These are phyloP conservation scores for Dugesia japonica DNA, from an alignment of 2,888 invertebrate species.

Conservation along the genomic window DNA sequence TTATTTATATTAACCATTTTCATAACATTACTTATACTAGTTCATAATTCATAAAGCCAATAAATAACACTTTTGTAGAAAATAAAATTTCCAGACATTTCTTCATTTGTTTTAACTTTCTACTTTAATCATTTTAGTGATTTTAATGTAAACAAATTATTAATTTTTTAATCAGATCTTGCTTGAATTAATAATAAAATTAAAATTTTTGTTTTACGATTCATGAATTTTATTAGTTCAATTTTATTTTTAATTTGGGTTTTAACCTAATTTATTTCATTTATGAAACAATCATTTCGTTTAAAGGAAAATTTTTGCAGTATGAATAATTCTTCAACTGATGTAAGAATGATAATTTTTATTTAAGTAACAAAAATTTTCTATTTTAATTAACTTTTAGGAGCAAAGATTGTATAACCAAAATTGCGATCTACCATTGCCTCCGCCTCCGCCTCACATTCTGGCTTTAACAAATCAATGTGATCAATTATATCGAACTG, in stretches of 20 bases:
- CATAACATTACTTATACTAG: too few species aligned
- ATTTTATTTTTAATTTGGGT: not conserved
- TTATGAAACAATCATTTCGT: constrained; percentile 9
- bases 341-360: not conserved
- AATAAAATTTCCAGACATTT: too few species aligned
- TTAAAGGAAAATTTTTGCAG: not conserved
- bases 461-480: not conserved
- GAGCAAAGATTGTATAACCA: not conserved
- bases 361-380: not conserved
- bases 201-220: too few species aligned
- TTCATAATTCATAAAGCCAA: too few species aligned
- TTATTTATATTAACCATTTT: too few species aligned
- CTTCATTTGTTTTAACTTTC: not conserved
- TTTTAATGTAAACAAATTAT: not conserved
- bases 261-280: not conserved
- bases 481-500: too few species aligned
- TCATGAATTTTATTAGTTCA: not conserved
- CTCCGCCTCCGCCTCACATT: constrained; percentile 9
- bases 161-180: constrained; percentile 11
- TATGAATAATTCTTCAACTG: not conserved
- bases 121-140: not conserved
- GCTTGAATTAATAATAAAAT: not conserved
- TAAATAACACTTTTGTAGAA: too few species aligned
- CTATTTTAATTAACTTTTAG: not conserved
- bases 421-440: not conserved